Percentiles rank a stretch among this genome's conserved stretches.
phyloP scores from a whole-genome alignment of 2,797 vertebrate genomes.

The Ptychobarbus kaznakovi region DNA sequence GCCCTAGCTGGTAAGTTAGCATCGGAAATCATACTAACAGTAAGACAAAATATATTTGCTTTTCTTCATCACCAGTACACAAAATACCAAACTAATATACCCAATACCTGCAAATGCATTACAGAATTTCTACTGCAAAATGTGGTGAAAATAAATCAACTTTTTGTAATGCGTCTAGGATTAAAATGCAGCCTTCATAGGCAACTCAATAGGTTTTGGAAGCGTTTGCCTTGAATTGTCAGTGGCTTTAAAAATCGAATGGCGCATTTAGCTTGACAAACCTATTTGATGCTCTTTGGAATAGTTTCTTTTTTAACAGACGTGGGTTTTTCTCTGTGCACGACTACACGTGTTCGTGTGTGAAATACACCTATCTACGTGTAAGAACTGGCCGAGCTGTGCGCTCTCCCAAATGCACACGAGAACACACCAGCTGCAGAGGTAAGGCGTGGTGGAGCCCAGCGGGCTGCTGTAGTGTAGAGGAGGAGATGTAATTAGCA shows the following conservation, averaged over 20 bases:
- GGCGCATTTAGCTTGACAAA: not conserved
- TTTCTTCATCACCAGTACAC: not conserved
- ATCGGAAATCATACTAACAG: not conserved
- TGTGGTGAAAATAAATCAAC: not conserved
- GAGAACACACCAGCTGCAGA: slow-evolving; percentile 46
- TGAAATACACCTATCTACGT: slow-evolving; percentile 5
- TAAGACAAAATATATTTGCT: not conserved
- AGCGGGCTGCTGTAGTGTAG: slow-evolving; percentile 54
- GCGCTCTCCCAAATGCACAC: not conserved
- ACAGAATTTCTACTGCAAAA: not conserved
- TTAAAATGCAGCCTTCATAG: slow-evolving; percentile 14
- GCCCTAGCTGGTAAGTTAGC: not conserved
- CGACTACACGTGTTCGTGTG: not conserved
- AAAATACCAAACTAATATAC: not conserved
- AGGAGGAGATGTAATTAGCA: slow-evolving; percentile 63
- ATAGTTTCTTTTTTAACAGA: not conserved
- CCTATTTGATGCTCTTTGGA: not conserved
- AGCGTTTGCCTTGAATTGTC: not conserved
- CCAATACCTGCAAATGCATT: not conserved
- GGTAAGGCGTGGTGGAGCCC: slow-evolving; percentile 50
- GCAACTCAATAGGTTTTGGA: not conserved
- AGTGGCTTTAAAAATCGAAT: not conserved
- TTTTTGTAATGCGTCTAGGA: slow-evolving; percentile 8
- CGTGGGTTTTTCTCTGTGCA: slow-evolving; percentile 5
- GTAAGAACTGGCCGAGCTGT: not conserved